Evolutionary conservation across 2,888 invertebrate genomes (phyloP), one percentile per base, ranked within the genome.

Genomic region (Chydorus sphaericus): DNA sequence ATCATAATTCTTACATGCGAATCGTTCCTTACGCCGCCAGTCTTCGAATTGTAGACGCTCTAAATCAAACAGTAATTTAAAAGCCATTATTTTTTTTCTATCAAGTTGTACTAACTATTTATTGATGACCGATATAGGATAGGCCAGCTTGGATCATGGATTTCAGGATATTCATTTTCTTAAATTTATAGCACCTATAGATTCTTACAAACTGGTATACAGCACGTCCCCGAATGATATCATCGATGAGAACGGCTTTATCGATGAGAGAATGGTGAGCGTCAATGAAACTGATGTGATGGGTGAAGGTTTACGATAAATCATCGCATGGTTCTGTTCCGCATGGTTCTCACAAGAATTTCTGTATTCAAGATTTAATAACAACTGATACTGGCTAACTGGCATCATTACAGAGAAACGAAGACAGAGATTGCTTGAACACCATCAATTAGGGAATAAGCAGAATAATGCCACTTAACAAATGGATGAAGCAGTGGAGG

Each of bases 71-170:
- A 11, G n/a, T n/a, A 33, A 33, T 33, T 33, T 10, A 33, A 33
- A 10, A n/a, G 10, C 10, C 14, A 11, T 11, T 33, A 11, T 33
- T 11, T n/a, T 11, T n/a, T 33, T 33, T 18, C 7, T 16, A 18
- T 10, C 8, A 18, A 39, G n/a, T 39, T 10, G n/a, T 39, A 39
- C 39, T n/a, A 39, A 39, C 33, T 3, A 3, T 52, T n/a, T 10
- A 11, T 31, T n/a, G 29, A 8, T 29, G n/a, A 28, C 8, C 16
- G 28, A 18, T 33, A 20, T 23, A 52, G 52, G 36, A 26, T 7
- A 20, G 18, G n/a, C 52, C 52, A n/a, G 20, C 14, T 31, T 37
- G 52, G 5, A 52, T 52, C 10, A 52, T 36, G 36, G 36, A 52
- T 36, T 36, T 52, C 4, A 36, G 1, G n/a, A 36, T 36, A 10